Base-by-base conservation (phyloP, 2,113 vertebrate species). In the Upupa epops region DNA sequence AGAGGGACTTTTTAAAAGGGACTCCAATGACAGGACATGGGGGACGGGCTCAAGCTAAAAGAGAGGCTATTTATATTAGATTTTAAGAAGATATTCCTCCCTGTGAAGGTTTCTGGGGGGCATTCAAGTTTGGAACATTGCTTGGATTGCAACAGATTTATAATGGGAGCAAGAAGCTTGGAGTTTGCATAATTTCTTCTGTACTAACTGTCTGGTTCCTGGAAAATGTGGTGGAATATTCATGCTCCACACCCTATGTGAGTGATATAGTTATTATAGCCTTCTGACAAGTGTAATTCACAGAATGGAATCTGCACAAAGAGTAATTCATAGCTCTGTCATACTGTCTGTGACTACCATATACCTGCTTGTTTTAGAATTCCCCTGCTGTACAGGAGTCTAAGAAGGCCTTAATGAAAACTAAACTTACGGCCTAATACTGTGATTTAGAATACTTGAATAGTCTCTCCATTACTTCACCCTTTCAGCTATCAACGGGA, bases 141-240 rank as follows among this genome's bases (percentile, higher is more conserved):
- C 55, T 45, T 71, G 40, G 46, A 34, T 86, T 86, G 70, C 69
- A 84, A 66, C 55, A 94, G 45, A 75, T 86, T 81, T 45, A 42
- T 78, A 90, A 83, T 72, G 54, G 45, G 40, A 90, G 36, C 2
- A 2, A 88, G 70, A 86, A 90, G 51, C 17, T 83, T 32, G 9
- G 21, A 77, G 64, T 92, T 94, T 94, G 65, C 58, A 68, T 48
- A 55, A 81, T 56, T 40, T 65, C 92, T 71, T 65, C 83, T 74
- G 17, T 49, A 78, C 65, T 74, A 91, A 10, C 76, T 86, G 66
- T 79, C 74, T 92, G 83, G 58, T 69, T 91, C 81, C 65, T 90
- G 58, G 54, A 94, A 94, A 88, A 78, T 51, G 40, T 46, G 40
- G 52, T 90, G 74, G 83, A 95, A 86, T 90, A 96, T 88, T 93